phyloP scores from a whole-genome alignment of 2,888 invertebrate genomes.

The Acrocera orbiculus region DNA sequence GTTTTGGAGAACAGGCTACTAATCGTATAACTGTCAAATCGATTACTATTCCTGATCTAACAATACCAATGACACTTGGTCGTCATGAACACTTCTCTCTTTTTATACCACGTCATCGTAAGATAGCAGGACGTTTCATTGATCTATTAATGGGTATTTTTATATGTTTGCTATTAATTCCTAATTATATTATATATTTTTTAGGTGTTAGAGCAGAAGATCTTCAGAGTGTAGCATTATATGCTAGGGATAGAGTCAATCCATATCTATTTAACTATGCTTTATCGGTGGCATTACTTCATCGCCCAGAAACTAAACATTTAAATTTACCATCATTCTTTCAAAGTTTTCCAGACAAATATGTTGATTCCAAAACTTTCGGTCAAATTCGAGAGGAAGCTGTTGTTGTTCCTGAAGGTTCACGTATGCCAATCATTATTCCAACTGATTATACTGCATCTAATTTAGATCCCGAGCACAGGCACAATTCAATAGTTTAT shows the following conservation, averaged over 20 bases:
- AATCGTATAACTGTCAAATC: conserved; percentile 35
- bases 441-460: conserved; percentile 51
- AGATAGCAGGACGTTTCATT: conserved; percentile 42
- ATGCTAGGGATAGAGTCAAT: conserved; percentile 49
- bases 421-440: conserved; percentile 39
- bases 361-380: conserved; percentile 39
- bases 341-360: conserved; percentile 44
- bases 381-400: conserved; percentile 35
- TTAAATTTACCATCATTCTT: conserved; percentile 38
- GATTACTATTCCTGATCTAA: conserved; percentile 42
- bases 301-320: conserved; percentile 39
- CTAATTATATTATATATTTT: background rate
- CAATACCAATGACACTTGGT: conserved; percentile 37
- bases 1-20: conserved; percentile 35
- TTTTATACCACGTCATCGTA: conserved; percentile 44
- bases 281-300: conserved; percentile 51
- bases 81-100: conserved; percentile 45
- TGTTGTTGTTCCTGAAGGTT: conserved; percentile 37
- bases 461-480: conserved; percentile 51
- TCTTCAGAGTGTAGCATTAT: conserved; percentile 44
- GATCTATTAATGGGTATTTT: conserved; percentile 42
- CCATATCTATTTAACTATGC: conserved; percentile 60
- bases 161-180: background rate
- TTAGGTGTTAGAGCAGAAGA: conserved; percentile 48
- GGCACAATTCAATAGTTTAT: conserved; percentile 15